Base-by-base conservation (phyloP, 1,140 invertebrate species). In the Acyrthosiphon pisum region DNA sequence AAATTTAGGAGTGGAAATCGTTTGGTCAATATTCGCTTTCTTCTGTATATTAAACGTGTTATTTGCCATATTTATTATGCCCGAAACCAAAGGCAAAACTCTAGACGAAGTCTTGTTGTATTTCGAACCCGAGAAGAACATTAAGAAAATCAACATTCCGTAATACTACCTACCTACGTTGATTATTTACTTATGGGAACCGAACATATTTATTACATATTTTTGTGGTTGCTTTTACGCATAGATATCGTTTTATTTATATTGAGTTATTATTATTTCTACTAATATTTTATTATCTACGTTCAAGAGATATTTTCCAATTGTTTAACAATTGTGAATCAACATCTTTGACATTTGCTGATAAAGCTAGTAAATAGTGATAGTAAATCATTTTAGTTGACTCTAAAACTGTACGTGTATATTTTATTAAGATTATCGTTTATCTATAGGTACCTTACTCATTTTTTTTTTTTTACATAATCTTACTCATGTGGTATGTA, bases 11-110 rank as follows among this genome's bases (percentile, higher is more conserved):
- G 30, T 86, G 18, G 23, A 84, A 30, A 41, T 41, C 8, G 81
- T 93, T 20, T 84, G 76, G 68, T 86, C 81, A 0, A 14, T 86
- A 30, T 93, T 84, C 26, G 35, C 81, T 56, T 37, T 37, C 1
- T 81, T 93, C 30, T 93, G 91, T 44, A 9, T 93, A 23, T 20
- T 93, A 8, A 93, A 22, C 22, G 26, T 83, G 4, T 4, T 93
- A 11, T 56, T 37, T 7, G 81, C 44, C 3, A 56, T 84, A 50
- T 93, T 86, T 86, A 37, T 93, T 11, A 41, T 93, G 37, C 91
- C 91, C 6, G 91, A 93, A 53, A 93, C 91, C 6, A n/a, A 93
- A 14, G 81, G 81, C 0, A 93, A 86, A 93, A n/a, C 91, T 20
- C 11, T 93, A 20, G 91, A 86, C 6, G 81, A 93, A 93, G 41